A percentile compares a stretch with the other conserved stretches of the same genome.
Evolutionary conservation across 53 echinoderm and acorn worm genomes (phyloP).

Genomic region (Patiria pectinifera): DNA sequence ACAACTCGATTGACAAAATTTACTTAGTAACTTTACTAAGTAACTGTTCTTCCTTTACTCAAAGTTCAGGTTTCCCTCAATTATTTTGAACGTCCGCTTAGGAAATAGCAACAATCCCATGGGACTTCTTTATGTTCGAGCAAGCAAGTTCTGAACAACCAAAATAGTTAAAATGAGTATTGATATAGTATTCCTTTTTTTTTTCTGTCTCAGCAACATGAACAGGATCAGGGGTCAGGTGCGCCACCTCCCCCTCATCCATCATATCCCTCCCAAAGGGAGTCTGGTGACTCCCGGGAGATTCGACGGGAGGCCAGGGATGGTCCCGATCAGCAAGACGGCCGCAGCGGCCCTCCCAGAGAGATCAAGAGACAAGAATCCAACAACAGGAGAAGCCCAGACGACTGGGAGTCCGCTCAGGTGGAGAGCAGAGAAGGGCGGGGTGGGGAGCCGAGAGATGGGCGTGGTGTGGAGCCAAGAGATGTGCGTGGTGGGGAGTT

Average conservation of each 20-base stretch:
- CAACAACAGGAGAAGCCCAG: conserved; percentile 35
- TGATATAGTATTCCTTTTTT: too few relatives aligned
- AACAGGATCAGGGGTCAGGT: conserved; percentile 45
- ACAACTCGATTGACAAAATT: too few relatives aligned
- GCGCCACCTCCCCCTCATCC: conserved; percentile 24
- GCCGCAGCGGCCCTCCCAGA: conserved; percentile 39
- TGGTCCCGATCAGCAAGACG: conserved; percentile 1
- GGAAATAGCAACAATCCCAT: too few relatives aligned
- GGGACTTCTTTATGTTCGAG: too few relatives aligned
- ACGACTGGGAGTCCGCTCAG: conserved; percentile 39
- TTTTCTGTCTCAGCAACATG: neutral
- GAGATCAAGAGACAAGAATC: conserved; percentile 63
- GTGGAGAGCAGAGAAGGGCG: conserved; percentile 18
- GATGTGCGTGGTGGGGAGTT: conserved; percentile 6
- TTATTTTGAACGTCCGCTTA: too few relatives aligned
- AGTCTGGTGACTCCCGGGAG: conserved; percentile 18
- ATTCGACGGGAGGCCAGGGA: conserved; percentile 26
- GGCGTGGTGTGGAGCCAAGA: neutral
- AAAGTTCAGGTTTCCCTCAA: too few relatives aligned
- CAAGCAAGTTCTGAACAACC: too few relatives aligned
- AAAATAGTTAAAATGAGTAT: too few relatives aligned
- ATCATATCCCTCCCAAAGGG: conserved; percentile 2
- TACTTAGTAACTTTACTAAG: too few relatives aligned
- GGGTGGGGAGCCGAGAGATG: neutral
- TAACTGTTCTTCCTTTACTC: too few relatives aligned